Percentiles rank a stretch among this genome's conserved stretches.
Conservation (phyloP, 2,888 invertebrate genomes). For the Steinernema carpocapsae region DNA sequence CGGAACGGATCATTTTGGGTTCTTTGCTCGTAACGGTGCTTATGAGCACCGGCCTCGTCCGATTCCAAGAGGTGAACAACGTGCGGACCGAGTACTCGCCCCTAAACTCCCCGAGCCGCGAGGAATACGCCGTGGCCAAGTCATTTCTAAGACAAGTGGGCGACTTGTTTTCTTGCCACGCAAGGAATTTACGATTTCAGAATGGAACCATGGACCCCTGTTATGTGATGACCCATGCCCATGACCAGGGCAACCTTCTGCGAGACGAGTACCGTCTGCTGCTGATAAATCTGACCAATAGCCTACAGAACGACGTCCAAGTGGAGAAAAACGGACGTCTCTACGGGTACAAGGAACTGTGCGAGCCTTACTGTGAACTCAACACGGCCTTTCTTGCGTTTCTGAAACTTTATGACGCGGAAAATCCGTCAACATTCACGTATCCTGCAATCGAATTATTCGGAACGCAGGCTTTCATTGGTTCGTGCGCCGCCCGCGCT, state of each 20-base stretch:
- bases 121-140: constrained; percentile 61
- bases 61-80: constrained; percentile 62
- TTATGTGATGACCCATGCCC: constrained; percentile 62
- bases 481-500: constrained; percentile 39
- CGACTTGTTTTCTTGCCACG: neutral
- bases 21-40: constrained; percentile 44
- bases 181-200: constrained; percentile 42
- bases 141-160: constrained; percentile 60
- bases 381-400: constrained; percentile 66
- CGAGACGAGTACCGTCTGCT: constrained; percentile 52
- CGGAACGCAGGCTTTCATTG: constrained; percentile 63
- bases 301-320: constrained; percentile 59
- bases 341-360: constrained; percentile 53
- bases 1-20: constrained; percentile 46
- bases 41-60: constrained; percentile 52
- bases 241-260: constrained; percentile 58
- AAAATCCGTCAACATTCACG: constrained; percentile 56
- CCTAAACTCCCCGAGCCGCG: constrained; percentile 54
- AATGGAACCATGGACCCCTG: constrained; percentile 64
- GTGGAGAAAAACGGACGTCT: constrained; percentile 45
- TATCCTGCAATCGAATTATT: constrained; percentile 63
- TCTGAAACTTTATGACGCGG: constrained; percentile 58
- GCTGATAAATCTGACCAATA: constrained; percentile 56
- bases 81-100: constrained; percentile 65
- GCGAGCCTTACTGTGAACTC: constrained; percentile 65